Base-by-base conservation (phyloP, 2,113 vertebrate genomes). In the Scartelaos histophorus region DNA sequence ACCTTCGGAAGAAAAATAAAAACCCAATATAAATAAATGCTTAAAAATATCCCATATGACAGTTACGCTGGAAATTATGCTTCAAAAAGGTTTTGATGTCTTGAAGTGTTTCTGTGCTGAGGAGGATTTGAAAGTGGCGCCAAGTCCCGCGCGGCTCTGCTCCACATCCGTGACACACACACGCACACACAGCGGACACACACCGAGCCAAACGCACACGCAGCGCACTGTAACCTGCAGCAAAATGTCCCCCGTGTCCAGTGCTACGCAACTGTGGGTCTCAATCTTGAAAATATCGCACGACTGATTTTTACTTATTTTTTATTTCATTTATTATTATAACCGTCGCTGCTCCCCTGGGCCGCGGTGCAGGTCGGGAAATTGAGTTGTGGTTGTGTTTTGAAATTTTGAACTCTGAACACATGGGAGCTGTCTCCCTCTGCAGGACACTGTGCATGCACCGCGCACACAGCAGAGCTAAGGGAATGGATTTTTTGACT, bases 91-190 rank as follows among this genome's bases (percentile, higher is more conserved):
- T 71, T 89, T 85, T 79, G 70, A 82, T 82, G 79, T 79, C 73
- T 66, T 75, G 73, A 73, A 84, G 81, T 88, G 85, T 80, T 73
- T 87, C 88, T 87, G 85, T 78, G 76, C 79, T 70, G 86, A 67
- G 83, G 70, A 85, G 69, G 53, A 80, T 92, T 92, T 92, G 90
- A 92, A 92, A 90, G 87, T 91, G 90, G 91, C 91, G 91, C 91
- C 91, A 90, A 90, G 65, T 12, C 69, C 78, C 19, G 35, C 13
- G 70, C 70, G 72, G 79, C 71, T 62, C 81, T 1, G 65, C 82
- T 84, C 72, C 81, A 73, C 82, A 70, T 82, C 47, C 79, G 73
- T 74, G 80, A 85, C 82, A 66, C 67, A 66, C 67, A 79, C 82
- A 82, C 82, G 76, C 73, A 7, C 69, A 70, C 79, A 66, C 68